A percentile compares a stretch with the other conserved stretches of the same genome.
These are phyloP conservation scores for Sporophila hypoxantha DNA, from an alignment of 2,113 vertebrate species.

Conservation along the genomic window DNA sequence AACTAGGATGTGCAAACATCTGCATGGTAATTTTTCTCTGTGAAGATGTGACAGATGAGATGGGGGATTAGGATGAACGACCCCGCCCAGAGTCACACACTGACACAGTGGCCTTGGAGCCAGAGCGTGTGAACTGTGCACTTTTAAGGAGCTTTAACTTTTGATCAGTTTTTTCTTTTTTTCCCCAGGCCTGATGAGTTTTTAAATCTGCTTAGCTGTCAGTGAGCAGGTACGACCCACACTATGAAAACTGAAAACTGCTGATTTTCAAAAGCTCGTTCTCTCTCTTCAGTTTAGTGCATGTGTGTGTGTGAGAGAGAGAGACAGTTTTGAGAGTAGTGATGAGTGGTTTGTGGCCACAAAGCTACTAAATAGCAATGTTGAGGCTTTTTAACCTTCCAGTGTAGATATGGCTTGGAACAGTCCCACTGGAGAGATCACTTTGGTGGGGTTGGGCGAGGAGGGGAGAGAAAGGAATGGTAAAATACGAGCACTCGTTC, in stretches of 20 bases:
- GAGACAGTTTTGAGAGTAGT: background rate
- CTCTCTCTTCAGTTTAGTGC: background rate
- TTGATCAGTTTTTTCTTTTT: background rate
- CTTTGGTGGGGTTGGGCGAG: background rate
- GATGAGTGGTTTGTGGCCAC: background rate
- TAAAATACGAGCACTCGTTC: background rate
- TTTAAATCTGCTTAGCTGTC: background rate
- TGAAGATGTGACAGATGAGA: background rate
- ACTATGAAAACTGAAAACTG: background rate
- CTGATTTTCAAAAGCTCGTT: background rate
- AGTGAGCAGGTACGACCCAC: background rate
- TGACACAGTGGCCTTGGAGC: background rate
- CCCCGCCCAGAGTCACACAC: background rate
- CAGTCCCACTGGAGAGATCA: background rate
- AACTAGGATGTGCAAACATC: background rate
- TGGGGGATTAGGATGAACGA: background rate
- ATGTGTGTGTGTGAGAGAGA: fast-evolving
- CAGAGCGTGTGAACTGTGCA: background rate
- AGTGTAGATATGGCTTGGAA: background rate
- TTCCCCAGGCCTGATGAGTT: background rate
- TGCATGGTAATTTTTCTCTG: background rate
- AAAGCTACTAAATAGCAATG: background rate
- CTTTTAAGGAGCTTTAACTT: constrained; percentile 23
- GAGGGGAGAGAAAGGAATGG: background rate
- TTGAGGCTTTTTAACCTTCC: background rate